Percentiles rank a stretch among this genome's conserved stretches.
phyloP scores from a whole-genome alignment of 2,113 vertebrate species.

The Phainopepla nitens region DNA sequence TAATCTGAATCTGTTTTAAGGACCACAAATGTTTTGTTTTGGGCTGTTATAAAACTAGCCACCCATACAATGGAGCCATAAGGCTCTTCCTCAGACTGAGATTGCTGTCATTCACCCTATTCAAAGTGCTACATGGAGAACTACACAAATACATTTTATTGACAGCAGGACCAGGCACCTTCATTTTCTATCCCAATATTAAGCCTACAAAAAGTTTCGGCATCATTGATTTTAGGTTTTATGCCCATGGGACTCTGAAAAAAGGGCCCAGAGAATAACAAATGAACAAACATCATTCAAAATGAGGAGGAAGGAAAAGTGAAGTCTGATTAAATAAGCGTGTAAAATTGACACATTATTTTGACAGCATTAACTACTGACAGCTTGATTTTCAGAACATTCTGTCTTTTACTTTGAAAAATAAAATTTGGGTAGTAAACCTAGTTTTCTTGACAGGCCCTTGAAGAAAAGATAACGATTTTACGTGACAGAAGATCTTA shows the following conservation, averaged over 20 bases:
- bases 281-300: neutral
- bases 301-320: neutral
- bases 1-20: neutral
- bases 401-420: neutral
- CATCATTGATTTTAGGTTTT: slow-evolving; percentile 14
- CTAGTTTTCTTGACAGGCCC: neutral
- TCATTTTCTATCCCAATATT: neutral
- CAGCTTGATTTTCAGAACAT: neutral
- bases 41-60: neutral
- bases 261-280: neutral
- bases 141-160: neutral
- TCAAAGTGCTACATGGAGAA: neutral
- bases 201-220: neutral
- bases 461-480: neutral
- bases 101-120: neutral
- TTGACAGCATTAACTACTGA: neutral
- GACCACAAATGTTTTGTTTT: neutral
- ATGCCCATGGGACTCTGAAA: neutral
- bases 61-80: neutral
- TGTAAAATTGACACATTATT: neutral
- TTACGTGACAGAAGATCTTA: neutral
- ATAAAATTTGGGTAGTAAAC: neutral
- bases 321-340: neutral
- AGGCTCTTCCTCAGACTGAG: neutral
- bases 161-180: neutral